phyloP scores from a whole-genome alignment of 2,113 vertebrate genomes.

The Bubo bubo region DNA sequence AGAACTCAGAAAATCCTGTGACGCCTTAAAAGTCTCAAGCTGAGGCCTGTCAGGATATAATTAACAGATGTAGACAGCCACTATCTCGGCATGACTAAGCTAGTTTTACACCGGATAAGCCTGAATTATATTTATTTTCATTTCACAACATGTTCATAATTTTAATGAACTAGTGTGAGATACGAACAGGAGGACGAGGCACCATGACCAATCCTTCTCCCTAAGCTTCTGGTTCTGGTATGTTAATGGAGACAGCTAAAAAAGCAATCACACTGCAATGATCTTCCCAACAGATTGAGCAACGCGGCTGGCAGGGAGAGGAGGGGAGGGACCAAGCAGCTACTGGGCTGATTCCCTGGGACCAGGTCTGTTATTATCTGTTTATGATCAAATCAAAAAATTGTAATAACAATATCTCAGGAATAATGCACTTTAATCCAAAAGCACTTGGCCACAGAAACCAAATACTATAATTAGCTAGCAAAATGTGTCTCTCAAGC shows the following conservation, averaged over 20 bases:
- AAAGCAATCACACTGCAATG: background rate
- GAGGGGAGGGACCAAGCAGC: background rate
- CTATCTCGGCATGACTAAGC: conserved; percentile 57
- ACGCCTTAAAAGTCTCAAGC: conserved; percentile 1
- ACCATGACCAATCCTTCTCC: background rate
- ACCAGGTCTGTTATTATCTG: background rate
- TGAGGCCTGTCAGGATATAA: conserved; percentile 39
- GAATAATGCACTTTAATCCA: background rate
- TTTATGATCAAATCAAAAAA: background rate
- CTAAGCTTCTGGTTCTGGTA: background rate
- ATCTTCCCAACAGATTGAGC: background rate
- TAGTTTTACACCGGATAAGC: conserved; percentile 32
- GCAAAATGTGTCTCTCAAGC: background rate
- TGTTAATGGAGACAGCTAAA: background rate
- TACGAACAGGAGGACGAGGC: background rate
- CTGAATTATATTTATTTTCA: conserved; percentile 21
- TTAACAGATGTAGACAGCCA: conserved; percentile 45
- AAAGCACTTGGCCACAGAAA: background rate
- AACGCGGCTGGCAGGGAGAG: accelerated
- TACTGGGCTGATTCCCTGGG: background rate
- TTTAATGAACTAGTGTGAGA: conserved; percentile 49
- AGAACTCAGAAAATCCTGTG: background rate
- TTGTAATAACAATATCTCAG: background rate
- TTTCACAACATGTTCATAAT: conserved; percentile 27
- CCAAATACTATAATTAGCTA: background rate